Base-by-base conservation (phyloP, 2,888 invertebrate species). In the Trachelus troglodyta region DNA sequence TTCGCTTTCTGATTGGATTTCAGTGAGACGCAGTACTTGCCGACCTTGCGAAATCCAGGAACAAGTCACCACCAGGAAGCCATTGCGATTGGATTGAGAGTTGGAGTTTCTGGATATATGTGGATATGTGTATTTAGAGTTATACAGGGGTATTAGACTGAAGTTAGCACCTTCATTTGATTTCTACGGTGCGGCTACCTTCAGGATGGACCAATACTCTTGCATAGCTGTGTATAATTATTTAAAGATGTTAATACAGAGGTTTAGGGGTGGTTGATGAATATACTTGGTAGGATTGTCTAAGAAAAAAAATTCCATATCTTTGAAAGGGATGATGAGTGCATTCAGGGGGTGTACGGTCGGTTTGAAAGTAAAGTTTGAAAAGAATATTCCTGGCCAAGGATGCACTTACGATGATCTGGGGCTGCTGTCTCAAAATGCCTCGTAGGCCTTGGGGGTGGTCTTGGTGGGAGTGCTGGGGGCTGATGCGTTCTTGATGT, bases 381-480 rank as follows among this genome's bases (percentile, higher is more conserved):
- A 56, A 56, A 56, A 9, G 56, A 9, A 56, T 56, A 56, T 56
- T 56, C 56, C 23, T 15, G 23, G 23, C 56, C 0, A 23, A 56
- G 56, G 23, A 9, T 40, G 76, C 34, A 87, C 89, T 91, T 82
- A 90, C 91, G 88, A 74, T 87, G 88, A 85, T 87, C 86, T 78
- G 87, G 82, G 40, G 89, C 81, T 40, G 87, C 81, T 37, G 87
- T 85, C 76, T 91, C 90, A 83, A 89, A 90, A 77, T 87, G 87
- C 81, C 91, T 89, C 74, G 89, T 87, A 23, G 90, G 89, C 76
- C 90, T 87, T 15, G 91, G 91, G 6, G 91, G 91, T 76, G 91
- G 91, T 78, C 91, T 87, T 4, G 91, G 91, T 4, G 91, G 91
- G 73, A 91, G 81, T 12, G 91, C 91, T 11, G 91, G 91, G 37